Percentiles rank a stretch among this genome's conserved stretches.
Conservation (phyloP, 2,888 invertebrate genomes). For the Dryadula phaetusa region DNA sequence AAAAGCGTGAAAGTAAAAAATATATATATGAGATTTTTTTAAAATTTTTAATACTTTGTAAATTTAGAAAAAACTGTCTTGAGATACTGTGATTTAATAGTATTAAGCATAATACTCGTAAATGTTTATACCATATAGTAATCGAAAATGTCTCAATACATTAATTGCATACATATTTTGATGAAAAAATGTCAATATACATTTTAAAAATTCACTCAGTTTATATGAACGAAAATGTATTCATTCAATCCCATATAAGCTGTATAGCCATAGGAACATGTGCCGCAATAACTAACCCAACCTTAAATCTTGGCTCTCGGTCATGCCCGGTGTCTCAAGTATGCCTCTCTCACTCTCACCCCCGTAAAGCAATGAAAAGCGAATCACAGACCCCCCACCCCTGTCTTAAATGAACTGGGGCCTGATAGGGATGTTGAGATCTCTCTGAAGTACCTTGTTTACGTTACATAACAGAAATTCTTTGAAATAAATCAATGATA, state of each 20-base stretch:
- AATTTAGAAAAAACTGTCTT: too few relatives aligned
- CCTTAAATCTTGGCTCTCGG: constrained; percentile 62
- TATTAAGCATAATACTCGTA: too few relatives aligned
- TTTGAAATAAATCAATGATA: constrained; percentile 42
- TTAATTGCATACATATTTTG: background rate
- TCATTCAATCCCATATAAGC: constrained; percentile 40
- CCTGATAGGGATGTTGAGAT: constrained; percentile 50
- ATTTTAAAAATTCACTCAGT: background rate
- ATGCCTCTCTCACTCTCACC: constrained; percentile 61
- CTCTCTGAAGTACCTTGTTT: constrained; percentile 46
- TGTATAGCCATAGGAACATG: constrained; percentile 41
- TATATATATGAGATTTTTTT: too few relatives aligned
- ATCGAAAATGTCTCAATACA: background rate
- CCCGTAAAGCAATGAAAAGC: constrained; percentile 78
- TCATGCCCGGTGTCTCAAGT: constrained; percentile 58
- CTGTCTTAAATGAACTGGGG: constrained; percentile 80
- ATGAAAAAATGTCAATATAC: background rate
- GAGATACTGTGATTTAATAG: too few relatives aligned
- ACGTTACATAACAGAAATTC: constrained; percentile 49
- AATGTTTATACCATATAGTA: too few relatives aligned
- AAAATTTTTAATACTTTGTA: too few relatives aligned
- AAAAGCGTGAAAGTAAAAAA: too few relatives aligned
- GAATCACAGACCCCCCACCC: constrained; percentile 79
- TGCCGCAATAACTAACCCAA: constrained; percentile 63
- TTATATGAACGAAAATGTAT: constrained; percentile 36